phyloP scores from a whole-genome alignment of 2,797 vertebrate species.

The Spondyliosoma cantharus region DNA sequence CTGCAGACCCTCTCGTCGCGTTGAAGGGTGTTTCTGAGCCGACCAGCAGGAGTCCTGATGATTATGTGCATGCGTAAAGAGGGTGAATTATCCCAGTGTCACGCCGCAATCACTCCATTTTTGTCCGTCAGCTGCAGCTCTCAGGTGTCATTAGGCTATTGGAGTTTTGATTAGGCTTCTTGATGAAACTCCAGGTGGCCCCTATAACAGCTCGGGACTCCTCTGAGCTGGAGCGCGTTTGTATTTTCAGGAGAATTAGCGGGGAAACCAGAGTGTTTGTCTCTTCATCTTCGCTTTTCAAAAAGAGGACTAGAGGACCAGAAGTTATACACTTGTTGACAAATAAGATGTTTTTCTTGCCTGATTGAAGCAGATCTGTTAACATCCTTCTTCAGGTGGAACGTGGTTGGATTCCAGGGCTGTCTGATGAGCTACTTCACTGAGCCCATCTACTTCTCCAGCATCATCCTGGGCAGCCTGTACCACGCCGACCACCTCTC shows the following conservation, averaged over 20 bases:
- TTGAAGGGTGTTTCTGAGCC: conserved; percentile 13
- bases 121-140: conserved; percentile 4
- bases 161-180: conserved; percentile 35
- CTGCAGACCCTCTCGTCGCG: background rate
- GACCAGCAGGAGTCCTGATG: conserved; percentile 19
- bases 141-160: conserved; percentile 24
- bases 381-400: conserved; percentile 86
- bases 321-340: background rate
- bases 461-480: conserved; percentile 95
- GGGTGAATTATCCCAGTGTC: conserved; percentile 34
- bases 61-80: conserved; percentile 39
- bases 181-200: conserved; percentile 27
- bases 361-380: background rate
- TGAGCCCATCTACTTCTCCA: conserved; percentile 94
- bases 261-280: background rate
- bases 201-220: background rate
- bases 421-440: conserved; percentile 94
- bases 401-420: conserved; percentile 94
- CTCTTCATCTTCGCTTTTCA: background rate
- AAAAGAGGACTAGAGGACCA: no score
- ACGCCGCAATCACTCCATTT: conserved; percentile 40
- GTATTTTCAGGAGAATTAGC: background rate
- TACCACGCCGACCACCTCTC: conserved; percentile 96
- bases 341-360: background rate
- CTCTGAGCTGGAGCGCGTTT: conserved; percentile 17